Percentiles rank a stretch among this genome's conserved stretches.
Evolutionary conservation across 2,113 vertebrate genomes (phyloP).

Genomic region (Anoplopoma fimbria): DNA sequence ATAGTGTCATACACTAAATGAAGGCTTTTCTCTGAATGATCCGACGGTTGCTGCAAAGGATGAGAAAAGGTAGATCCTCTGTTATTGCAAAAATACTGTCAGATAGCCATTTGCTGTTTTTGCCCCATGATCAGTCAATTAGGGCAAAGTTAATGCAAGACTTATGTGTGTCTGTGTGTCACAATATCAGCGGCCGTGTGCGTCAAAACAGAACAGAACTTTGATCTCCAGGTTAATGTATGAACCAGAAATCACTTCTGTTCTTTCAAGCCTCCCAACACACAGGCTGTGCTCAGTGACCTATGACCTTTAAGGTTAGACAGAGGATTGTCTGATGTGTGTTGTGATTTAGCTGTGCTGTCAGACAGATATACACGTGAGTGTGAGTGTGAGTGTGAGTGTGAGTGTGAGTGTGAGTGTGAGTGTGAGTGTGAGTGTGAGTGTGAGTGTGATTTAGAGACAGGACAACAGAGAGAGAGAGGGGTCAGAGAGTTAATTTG

Average conservation of each 20-base stretch:
- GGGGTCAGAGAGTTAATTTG: slow-evolving; percentile 35
- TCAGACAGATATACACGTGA: background rate
- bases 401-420: background rate
- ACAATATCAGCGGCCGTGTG: background rate
- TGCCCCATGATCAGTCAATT: background rate
- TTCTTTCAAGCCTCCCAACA: background rate
- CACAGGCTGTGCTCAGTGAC: background rate
- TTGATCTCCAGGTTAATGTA: slow-evolving; percentile 69
- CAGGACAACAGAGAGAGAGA: background rate
- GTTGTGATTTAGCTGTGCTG: background rate
- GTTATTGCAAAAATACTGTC: background rate
- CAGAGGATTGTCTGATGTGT: background rate
- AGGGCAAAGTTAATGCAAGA: slow-evolving; percentile 41
- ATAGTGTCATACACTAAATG: background rate
- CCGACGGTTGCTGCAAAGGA: background rate
- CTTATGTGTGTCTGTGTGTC: slow-evolving; percentile 56
- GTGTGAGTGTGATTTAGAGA: background rate
- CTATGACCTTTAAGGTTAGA: background rate
- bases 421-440: background rate
- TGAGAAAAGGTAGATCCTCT: background rate
- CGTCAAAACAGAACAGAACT: slow-evolving; percentile 40
- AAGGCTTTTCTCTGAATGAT: background rate
- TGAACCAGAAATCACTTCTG: slow-evolving; percentile 28
- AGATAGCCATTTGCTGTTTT: background rate
- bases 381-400: background rate